A percentile compares a stretch with the other conserved stretches of the same genome.
These are phyloP conservation scores for Silurus lanzhouensis DNA, from an alignment of 2,797 vertebrate genomes.

Conservation along the genomic window DNA sequence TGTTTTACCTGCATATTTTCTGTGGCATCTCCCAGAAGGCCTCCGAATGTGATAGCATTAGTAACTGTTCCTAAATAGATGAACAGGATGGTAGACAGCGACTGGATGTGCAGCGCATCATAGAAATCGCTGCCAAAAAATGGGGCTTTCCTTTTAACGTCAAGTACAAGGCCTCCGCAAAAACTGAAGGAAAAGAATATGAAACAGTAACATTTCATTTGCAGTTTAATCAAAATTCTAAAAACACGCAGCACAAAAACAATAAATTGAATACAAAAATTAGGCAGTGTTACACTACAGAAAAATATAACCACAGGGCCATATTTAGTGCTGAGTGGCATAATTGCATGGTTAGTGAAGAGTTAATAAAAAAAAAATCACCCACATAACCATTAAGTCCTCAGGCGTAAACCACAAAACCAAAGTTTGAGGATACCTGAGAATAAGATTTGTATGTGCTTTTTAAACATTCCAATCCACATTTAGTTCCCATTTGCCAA, in stretches of 20 bases:
- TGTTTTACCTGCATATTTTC: slow-evolving; percentile 95
- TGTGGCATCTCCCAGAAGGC: slow-evolving; percentile 93
- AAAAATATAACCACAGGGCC: neutral
- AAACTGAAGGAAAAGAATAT: slow-evolving; percentile 74
- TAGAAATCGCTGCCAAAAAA: slow-evolving; percentile 95
- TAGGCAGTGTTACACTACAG: neutral
- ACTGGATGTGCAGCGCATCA: slow-evolving; percentile 90
- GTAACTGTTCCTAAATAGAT: slow-evolving; percentile 98
- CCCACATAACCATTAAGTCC: neutral
- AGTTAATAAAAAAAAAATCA: neutral
- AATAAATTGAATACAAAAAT: neutral
- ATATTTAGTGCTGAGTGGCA: neutral
- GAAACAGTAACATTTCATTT: neutral
- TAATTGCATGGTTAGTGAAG: neutral
- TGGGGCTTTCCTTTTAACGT: slow-evolving; percentile 93
- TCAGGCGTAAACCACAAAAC: neutral
- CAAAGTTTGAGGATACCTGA: too few relatives aligned
- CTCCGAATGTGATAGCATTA: slow-evolving; percentile 98
- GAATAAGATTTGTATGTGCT: too few relatives aligned
- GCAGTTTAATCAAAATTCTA: neutral
- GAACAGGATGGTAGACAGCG: slow-evolving; percentile 92
- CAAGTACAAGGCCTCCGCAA: slow-evolving; percentile 92
- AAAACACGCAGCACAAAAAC: neutral
- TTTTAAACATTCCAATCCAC: too few relatives aligned
- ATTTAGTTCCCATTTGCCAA: too few relatives aligned